Percentiles rank a stretch among this genome's conserved stretches.
Conservation (phyloP, 2,888 invertebrate species). For the Ormyrus nitidulus region DNA sequence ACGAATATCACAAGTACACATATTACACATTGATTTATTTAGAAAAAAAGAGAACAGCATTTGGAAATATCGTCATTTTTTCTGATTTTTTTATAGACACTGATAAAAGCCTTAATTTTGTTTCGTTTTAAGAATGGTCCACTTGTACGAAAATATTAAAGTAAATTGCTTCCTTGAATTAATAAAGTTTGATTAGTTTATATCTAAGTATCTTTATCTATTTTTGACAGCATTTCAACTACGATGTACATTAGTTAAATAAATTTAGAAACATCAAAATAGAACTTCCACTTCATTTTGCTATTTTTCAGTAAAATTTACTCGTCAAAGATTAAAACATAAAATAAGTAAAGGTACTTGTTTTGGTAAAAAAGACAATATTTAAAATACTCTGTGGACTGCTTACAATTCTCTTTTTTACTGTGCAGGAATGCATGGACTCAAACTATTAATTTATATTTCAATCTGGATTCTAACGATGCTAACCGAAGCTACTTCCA, state of each 20-base stretch:
- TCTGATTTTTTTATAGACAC: constrained; percentile 4
- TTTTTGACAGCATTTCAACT: neutral
- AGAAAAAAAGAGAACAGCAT: constrained; percentile 13
- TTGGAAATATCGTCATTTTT: neutral
- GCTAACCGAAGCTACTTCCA: constrained; percentile 29
- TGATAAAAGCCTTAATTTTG: constrained; percentile 8
- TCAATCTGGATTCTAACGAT: constrained; percentile 24
- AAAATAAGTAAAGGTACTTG: constrained; percentile 13
- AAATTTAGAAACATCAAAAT: neutral
- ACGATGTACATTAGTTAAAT: neutral
- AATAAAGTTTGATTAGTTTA: neutral
- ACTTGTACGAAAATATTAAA: constrained; percentile 4
- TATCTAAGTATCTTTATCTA: constrained; percentile 11
- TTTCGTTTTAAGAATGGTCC: neutral
- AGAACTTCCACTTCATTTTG: neutral
- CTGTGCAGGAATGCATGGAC: constrained; percentile 40
- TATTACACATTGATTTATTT: constrained; percentile 31
- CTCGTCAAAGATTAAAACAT: neutral
- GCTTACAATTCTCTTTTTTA: constrained; percentile 16
- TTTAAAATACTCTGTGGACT: constrained; percentile 15
- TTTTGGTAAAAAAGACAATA: constrained; percentile 14
- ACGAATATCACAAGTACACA: constrained; percentile 49
- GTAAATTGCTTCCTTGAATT: neutral
- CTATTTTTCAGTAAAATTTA: neutral
- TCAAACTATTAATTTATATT: constrained; percentile 40